A percentile compares a stretch with the other conserved stretches of the same genome.
Evolutionary conservation across 2,888 invertebrate species (phyloP).

Genomic region (Microplitis manilae): DNA sequence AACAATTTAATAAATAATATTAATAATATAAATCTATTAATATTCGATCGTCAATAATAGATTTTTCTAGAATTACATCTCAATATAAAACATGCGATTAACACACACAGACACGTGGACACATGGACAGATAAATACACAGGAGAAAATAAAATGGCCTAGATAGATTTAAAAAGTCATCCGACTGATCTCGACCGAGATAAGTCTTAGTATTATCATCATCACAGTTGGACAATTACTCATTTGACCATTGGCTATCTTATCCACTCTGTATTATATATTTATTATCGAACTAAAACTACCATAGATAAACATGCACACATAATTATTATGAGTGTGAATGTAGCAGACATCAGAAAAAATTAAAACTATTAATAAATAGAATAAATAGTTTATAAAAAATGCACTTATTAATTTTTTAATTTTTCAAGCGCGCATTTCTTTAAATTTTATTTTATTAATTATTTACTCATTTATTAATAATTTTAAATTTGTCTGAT

Average conservation of each 20-base stretch:
- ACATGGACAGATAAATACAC: not conserved
- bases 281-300: not conserved
- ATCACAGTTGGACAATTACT: slow-evolving; percentile 11
- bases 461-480: not conserved
- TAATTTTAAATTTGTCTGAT: not conserved
- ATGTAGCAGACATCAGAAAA: no score
- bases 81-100: not conserved
- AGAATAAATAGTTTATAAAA: no score
- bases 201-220: slow-evolving; percentile 3
- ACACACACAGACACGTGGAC: not conserved
- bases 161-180: slow-evolving; percentile 1
- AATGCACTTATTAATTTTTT: no score
- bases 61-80: not conserved
- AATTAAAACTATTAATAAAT: no score
- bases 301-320: not conserved
- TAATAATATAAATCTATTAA: slow-evolving; percentile 2
- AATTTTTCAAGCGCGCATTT: no score
- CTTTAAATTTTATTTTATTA: not conserved
- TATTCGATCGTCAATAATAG: not conserved
- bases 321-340: not conserved
- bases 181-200: not conserved
- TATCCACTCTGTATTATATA: not conserved
- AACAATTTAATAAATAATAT: not conserved
- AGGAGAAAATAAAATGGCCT: not conserved
- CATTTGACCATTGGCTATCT: not conserved